Base-by-base conservation (phyloP, 2,888 invertebrate genomes). In the Listrodromus nycthemerus region DNA sequence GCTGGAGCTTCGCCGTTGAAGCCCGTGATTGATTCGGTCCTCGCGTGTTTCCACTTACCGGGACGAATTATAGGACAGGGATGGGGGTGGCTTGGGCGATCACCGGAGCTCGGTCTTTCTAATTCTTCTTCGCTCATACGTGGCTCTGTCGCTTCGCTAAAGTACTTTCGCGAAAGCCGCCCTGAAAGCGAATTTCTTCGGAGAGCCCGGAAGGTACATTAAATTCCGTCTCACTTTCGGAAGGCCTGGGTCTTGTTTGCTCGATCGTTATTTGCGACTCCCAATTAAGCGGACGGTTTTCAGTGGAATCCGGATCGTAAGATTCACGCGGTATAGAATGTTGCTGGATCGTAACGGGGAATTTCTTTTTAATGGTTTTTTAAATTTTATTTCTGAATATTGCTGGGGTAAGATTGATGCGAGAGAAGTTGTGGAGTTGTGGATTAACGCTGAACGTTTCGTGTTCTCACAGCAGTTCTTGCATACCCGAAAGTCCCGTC, bases 11-110 rank as follows among this genome's bases (percentile, higher is more conserved):
- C 75, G 78, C 76, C 77, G 69, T 84, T 84, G 75, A 78, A 81
- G 75, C 52, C 71, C 50, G 81, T 84, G 81, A 84, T 84, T 81
- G 84, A 84, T 84, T 84, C 78, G 75, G 81, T 75, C 78, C 52
- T 84, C 81, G 84, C 84, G 81, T 84, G 83, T 61, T 78, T 80
- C 83, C 66, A 84, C 80, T 80, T 70, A 50, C 81, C 50, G 30
- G 16, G 55, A 41, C 81, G 70, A 84, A 84, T 84, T 81, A 79
- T 79, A 78, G 70, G 81, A 71, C 74, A 75, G 70, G 77, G 55
- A 13, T 30, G 10, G 41, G 41, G 37, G 37, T 8, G 37, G 37
- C 48, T n/a, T 71, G 41, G 61, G 37, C 45, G 50, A 75, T 41
- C 70, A 58, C 70, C 50, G 45, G 30, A 21, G 50, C 52, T 33